Evolutionary conservation across 2,113 vertebrate species (phyloP).

Genomic region (Apus apus): DNA sequence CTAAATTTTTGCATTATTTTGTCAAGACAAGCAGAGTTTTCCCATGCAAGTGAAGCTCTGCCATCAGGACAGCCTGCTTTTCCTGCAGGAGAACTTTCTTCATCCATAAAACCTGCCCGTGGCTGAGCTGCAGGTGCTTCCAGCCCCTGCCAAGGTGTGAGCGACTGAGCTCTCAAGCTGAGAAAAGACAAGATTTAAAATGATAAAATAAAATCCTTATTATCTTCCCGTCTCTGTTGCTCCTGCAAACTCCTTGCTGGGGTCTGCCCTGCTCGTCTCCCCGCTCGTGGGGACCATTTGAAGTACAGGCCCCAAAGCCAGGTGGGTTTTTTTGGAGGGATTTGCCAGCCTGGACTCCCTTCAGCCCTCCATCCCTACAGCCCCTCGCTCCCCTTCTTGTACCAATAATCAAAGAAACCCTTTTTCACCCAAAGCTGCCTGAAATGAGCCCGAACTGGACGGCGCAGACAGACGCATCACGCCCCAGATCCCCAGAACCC

Average conservation of each 20-base stretch:
- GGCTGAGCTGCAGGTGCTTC: not conserved
- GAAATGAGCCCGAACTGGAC: rapidly evolving
- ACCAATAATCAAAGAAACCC: rapidly evolving
- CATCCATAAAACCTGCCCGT: not conserved
- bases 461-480: rapidly evolving
- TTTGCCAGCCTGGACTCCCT: not conserved
- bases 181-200: not conserved
- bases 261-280: not conserved
- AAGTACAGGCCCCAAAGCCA: not conserved
- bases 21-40: not conserved
- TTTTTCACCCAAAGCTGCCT: not conserved
- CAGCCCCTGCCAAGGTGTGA: not conserved
- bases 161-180: not conserved
- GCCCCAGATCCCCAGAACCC: rapidly evolving
- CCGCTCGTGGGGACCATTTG: not conserved
- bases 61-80: not conserved
- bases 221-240: not conserved
- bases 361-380: not conserved
- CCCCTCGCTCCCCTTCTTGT: not conserved
- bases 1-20: not conserved
- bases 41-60: not conserved
- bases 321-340: not conserved
- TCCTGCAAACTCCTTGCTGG: not conserved
- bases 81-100: not conserved
- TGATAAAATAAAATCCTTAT: not conserved